Conservation (phyloP, 2,113 vertebrate genomes). For the Macaca fascicularis region DNA sequence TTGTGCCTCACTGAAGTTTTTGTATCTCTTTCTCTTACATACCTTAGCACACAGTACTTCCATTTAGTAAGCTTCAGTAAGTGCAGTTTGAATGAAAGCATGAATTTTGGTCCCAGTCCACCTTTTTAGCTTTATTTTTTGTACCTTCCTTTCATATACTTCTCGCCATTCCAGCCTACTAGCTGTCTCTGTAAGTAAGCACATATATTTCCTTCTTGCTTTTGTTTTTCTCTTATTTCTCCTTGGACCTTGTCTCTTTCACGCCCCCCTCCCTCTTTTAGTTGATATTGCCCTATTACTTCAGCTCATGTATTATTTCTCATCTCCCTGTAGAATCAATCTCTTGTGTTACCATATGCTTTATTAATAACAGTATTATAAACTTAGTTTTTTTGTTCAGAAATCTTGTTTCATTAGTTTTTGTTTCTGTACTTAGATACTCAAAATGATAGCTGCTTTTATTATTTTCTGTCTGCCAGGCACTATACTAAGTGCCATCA, state of each 20-base stretch:
- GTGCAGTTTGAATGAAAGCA: background rate
- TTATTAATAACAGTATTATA: background rate
- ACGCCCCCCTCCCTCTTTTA: background rate
- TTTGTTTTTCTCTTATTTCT: background rate
- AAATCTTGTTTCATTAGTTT: slow-evolving; percentile 14
- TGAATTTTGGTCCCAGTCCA: background rate
- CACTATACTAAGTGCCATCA: background rate
- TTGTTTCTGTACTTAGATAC: background rate
- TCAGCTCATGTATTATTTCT: background rate
- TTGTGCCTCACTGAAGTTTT: background rate
- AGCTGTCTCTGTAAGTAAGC: background rate
- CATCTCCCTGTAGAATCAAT: background rate
- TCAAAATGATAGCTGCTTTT: background rate
- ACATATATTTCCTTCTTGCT: background rate
- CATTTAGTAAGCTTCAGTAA: background rate
- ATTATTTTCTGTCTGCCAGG: background rate
- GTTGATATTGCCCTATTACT: background rate
- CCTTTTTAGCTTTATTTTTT: background rate
- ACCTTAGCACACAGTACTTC: background rate
- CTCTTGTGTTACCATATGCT: background rate
- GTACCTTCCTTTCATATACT: background rate
- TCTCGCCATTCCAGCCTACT: background rate
- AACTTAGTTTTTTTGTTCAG: slow-evolving; percentile 22
- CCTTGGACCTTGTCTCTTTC: background rate
- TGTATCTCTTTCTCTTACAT: background rate